Base-by-base conservation (phyloP, 1,140 invertebrate species). In the Holotrichia oblita region DNA sequence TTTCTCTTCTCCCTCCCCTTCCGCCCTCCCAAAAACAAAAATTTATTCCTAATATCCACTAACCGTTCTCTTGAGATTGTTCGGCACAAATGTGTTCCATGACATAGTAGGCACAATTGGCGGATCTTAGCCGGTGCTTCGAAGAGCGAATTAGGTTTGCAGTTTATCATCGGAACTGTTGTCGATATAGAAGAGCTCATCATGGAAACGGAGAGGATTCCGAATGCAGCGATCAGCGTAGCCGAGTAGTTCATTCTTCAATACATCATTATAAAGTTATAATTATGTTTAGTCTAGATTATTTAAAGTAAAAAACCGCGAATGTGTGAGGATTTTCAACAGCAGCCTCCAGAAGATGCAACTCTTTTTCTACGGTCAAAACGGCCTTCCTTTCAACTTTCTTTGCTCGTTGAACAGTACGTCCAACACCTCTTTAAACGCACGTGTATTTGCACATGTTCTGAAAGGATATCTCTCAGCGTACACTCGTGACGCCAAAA, bases 81-180 rank as follows among this genome's bases (percentile, higher is more conserved):
- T 76, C 78, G 22, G 73, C n/a, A 7, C 61, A 6, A 12, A 73
- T 64, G 75, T 55, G n/a, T 59, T 81, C 79, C 72, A 80, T 27
- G 24, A 81, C 73, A 4, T 80, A 78, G 44, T 69, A 82, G n/a
- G 79, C 85, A 86, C 3, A 86, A 77, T 61, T 86, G 82, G n/a
- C 83, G 82, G 9, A 85, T 34, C 24, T 81, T 82, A 12, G 83
- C 78, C 24, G 81, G 80, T 0, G 81, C 79, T 77, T 84, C 83
- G 61, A 79, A 79, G 79, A 77, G 61, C 40, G 76, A 79, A 75
- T 80, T 83, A 59, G 81, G 81, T 6, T 84, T 82, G 76, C 84
- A 85, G 77, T 82, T 84, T 34, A 85, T 84, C 34, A 84, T 76
- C 6, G 81, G 82, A n/a, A 83, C 81, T 77, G 81, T 78, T 42